Conservation (phyloP, 2,113 vertebrate species). For the Uropsilus gracilis region DNA sequence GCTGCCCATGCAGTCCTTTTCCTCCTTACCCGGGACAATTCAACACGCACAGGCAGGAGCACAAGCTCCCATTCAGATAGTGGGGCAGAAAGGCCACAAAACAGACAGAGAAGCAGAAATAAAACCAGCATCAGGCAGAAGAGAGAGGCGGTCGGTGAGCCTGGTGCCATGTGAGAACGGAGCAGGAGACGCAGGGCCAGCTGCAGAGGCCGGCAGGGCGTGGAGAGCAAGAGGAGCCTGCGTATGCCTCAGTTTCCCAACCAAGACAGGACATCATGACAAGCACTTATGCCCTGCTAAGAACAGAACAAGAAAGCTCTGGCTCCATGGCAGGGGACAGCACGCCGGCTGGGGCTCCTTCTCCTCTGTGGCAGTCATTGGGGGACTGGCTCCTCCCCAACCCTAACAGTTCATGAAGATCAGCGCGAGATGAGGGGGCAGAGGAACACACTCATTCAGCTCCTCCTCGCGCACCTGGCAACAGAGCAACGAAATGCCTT, state of each 20-base stretch:
- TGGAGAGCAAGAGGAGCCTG: not conserved
- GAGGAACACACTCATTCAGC: too few relatives aligned
- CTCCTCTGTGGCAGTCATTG: accelerated
- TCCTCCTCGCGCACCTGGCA: accelerated
- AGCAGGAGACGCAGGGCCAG: too few relatives aligned
- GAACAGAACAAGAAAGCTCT: not conserved
- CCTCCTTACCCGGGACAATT: not conserved
- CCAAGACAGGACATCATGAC: not conserved
- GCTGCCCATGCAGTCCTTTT: not conserved
- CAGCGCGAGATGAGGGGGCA: not conserved
- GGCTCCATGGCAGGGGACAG: accelerated
- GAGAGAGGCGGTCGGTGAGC: too few relatives aligned
- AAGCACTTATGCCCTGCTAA: not conserved
- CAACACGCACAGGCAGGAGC: accelerated
- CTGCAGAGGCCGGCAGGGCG: too few relatives aligned
- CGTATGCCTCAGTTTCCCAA: too few relatives aligned
- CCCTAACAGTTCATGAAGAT: too few relatives aligned
- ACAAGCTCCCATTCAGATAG: not conserved
- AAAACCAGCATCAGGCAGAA: accelerated
- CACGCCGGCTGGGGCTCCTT: accelerated
- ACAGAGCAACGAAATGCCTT: accelerated
- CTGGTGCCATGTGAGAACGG: not conserved
- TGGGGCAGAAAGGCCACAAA: accelerated
- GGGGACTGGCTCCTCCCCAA: not conserved
- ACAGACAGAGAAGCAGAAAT: not conserved